Conservation (phyloP, 2,888 invertebrate species). For the Drosophila subsilvestris region DNA sequence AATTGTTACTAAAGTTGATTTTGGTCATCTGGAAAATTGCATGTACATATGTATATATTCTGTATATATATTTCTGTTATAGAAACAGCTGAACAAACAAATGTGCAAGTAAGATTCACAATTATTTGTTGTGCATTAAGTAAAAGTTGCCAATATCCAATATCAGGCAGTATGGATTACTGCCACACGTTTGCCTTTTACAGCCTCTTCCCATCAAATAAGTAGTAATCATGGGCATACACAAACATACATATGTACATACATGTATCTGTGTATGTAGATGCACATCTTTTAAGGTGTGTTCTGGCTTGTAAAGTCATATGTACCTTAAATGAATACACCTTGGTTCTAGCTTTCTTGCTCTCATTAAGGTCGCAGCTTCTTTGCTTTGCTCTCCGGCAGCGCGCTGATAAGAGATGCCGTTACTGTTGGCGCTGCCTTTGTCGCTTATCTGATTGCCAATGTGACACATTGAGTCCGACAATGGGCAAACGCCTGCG, state of each 20-base stretch:
- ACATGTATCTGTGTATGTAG: neutral
- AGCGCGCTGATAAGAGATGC: constrained; percentile 50
- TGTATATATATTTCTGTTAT: neutral
- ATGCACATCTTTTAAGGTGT: neutral
- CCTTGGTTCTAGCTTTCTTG: neutral
- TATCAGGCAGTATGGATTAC: neutral
- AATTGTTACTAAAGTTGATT: too few species aligned
- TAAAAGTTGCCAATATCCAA: neutral
- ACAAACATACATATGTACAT: neutral
- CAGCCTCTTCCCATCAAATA: too few species aligned
- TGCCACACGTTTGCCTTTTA: neutral
- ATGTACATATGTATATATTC: too few species aligned
- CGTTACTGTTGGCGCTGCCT: constrained; percentile 11
- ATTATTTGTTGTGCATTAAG: neutral
- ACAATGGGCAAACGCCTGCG: constrained; percentile 30
- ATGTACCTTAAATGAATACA: neutral
- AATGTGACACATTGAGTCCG: constrained; percentile 59
- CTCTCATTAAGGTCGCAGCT: neutral
- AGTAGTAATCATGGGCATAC: too few species aligned
- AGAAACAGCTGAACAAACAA: neutral
- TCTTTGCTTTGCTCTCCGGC: constrained; percentile 3
- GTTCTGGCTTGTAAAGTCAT: neutral
- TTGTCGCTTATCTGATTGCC: constrained; percentile 51
- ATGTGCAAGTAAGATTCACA: neutral
- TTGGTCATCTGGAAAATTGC: too few species aligned